phyloP scores from a whole-genome alignment of 2,113 vertebrate genomes.

The Marcusenius ussheri region DNA sequence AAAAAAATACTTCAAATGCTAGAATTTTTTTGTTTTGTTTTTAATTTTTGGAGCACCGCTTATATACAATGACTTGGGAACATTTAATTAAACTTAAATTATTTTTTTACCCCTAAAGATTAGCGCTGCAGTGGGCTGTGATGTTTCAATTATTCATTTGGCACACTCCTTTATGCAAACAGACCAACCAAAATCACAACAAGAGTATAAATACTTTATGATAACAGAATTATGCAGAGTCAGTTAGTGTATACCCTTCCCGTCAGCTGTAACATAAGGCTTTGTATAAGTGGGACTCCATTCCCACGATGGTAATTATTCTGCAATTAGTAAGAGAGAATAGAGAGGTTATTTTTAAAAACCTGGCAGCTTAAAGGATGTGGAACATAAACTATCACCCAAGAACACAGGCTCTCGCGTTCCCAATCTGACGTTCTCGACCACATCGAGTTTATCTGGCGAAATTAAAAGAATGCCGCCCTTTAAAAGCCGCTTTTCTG shows the following conservation, averaged over 20 bases:
- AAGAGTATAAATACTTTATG: conserved; percentile 16
- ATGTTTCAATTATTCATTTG: conserved; percentile 12
- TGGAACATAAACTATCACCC: background rate
- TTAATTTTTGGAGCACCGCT: background rate
- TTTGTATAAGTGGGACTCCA: background rate
- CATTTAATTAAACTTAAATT: conserved; percentile 11
- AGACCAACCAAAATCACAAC: conserved; percentile 14
- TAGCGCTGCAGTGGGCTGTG: background rate
- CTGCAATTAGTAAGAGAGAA: background rate
- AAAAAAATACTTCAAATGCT: background rate
- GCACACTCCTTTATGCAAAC: background rate
- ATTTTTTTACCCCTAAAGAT: background rate
- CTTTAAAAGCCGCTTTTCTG: conserved; percentile 3
- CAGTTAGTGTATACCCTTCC: background rate
- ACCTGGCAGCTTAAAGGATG: background rate
- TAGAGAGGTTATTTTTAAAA: background rate
- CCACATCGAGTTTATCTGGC: background rate
- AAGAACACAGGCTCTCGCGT: background rate
- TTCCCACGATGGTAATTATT: background rate
- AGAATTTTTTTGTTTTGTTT: background rate
- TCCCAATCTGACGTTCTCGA: background rate
- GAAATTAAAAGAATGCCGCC: background rate
- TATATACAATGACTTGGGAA: background rate
- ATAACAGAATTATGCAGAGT: conserved; percentile 3
- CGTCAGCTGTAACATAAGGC: background rate